A percentile compares a stretch with the other conserved stretches of the same genome.
Conservation (phyloP, 2,797 vertebrate genomes). For the Galago senegalensis region DNA sequence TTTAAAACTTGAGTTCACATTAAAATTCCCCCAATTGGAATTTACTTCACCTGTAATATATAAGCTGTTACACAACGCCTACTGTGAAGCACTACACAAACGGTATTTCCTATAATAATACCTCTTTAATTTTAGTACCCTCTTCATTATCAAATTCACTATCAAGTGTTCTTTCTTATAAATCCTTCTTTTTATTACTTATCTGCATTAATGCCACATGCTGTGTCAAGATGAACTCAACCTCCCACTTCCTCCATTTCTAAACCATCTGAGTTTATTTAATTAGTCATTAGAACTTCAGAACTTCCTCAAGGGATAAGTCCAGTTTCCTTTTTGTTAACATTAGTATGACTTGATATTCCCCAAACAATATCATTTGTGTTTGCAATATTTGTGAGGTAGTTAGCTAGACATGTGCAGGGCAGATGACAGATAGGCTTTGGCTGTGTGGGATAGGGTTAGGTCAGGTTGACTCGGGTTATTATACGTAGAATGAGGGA, state of each 20-base stretch:
- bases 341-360: neutral
- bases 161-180: neutral
- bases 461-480: too few species aligned
- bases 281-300: neutral
- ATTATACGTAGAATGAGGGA: too few species aligned
- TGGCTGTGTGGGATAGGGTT: too few species aligned
- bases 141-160: neutral
- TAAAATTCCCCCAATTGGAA: neutral
- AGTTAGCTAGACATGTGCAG: too few species aligned
- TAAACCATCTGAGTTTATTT: conserved; percentile 9
- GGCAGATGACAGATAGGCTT: too few species aligned
- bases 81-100: neutral
- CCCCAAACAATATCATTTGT: neutral
- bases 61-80: neutral
- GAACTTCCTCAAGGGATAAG: neutral
- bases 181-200: neutral
- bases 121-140: neutral
- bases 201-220: neutral
- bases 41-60: neutral
- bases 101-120: neutral
- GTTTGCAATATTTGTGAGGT: neutral
- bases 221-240: neutral
- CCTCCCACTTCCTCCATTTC: neutral
- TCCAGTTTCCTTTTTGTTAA: neutral
- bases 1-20: neutral